A percentile compares a stretch with the other conserved stretches of the same genome.
phyloP scores from a whole-genome alignment of 2,888 invertebrate genomes.

The Automeris io region DNA sequence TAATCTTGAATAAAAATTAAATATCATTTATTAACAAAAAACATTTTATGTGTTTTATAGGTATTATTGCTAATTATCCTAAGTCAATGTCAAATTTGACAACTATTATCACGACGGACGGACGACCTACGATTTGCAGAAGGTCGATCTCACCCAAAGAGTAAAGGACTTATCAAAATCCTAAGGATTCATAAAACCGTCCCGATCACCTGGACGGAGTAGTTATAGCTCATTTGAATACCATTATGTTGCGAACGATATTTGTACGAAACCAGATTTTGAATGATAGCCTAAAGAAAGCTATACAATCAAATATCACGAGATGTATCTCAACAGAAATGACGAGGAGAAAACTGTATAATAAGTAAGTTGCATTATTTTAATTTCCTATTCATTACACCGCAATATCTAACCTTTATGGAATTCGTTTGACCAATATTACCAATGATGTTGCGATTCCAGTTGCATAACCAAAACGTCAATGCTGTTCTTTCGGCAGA shows the following conservation, averaged over 20 bases:
- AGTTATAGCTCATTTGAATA: slow-evolving; percentile 37
- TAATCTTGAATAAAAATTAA: too few relatives aligned
- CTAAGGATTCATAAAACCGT: slow-evolving; percentile 49
- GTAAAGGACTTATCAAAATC: background rate
- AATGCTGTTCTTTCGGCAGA: slow-evolving; percentile 44
- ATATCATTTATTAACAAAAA: background rate
- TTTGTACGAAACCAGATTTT: slow-evolving; percentile 82
- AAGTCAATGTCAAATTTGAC: slow-evolving; percentile 7
- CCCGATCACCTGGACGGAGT: slow-evolving; percentile 58
- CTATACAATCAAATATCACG: slow-evolving; percentile 73
- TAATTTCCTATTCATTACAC: background rate
- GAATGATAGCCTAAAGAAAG: slow-evolving; percentile 79
- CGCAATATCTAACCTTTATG: too few relatives aligned
- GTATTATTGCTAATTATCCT: background rate
- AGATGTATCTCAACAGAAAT: slow-evolving; percentile 80
- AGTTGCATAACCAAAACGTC: slow-evolving; percentile 74
- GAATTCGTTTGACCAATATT: too few relatives aligned
- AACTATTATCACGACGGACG: slow-evolving; percentile 17
- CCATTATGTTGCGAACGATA: slow-evolving; percentile 84
- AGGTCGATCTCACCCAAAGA: slow-evolving; percentile 49
- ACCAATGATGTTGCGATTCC: slow-evolving; percentile 21
- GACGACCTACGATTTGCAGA: slow-evolving; percentile 69
- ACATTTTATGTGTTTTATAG: background rate
- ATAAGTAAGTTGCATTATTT: slow-evolving; percentile 65
- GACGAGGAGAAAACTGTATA: slow-evolving; percentile 77